Percentiles rank a stretch among this genome's conserved stretches.
These are phyloP conservation scores for Furcifer pardalis DNA, from an alignment of 2,797 vertebrate genomes.

Conservation along the genomic window DNA sequence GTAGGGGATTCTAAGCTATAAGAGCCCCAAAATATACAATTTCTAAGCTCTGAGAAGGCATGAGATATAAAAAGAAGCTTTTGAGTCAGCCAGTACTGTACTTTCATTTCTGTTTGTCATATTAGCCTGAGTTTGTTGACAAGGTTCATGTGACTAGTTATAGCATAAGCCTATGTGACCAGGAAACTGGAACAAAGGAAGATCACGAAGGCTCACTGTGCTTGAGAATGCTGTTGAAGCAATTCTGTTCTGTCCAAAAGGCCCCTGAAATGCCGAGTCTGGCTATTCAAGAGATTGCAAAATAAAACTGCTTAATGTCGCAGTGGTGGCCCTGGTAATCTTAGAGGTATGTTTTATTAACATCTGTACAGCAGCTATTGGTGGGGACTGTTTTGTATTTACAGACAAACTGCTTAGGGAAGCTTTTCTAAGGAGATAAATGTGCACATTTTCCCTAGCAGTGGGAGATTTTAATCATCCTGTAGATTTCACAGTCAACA, in stretches of 20 bases:
- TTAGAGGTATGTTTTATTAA: conserved; percentile 61
- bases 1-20: no score
- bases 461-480: conserved; percentile 62
- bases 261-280: conserved; percentile 41
- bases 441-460: conserved; percentile 44
- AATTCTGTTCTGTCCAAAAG: conserved; percentile 45
- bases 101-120: conserved; percentile 23
- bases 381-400: conserved; percentile 37
- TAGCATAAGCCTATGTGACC: neutral
- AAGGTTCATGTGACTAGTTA: conserved; percentile 22
- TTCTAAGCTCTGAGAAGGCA: no score
- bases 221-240: conserved; percentile 8
- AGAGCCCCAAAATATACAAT: no score
- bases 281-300: conserved; percentile 52
- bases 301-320: conserved; percentile 60
- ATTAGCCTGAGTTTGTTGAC: neutral
- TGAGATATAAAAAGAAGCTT: neutral
- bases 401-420: conserved; percentile 64
- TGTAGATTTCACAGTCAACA: conserved; percentile 65
- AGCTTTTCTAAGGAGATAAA: conserved; percentile 46
- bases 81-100: neutral
- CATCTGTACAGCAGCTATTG: conserved; percentile 55
- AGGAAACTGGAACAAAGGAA: conserved; percentile 44
- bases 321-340: conserved; percentile 47
- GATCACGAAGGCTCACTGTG: conserved; percentile 28